Percentiles rank a stretch among this genome's conserved stretches.
phyloP scores from a whole-genome alignment of 2,888 invertebrate species.

The Zaprionus obscuricornis region DNA sequence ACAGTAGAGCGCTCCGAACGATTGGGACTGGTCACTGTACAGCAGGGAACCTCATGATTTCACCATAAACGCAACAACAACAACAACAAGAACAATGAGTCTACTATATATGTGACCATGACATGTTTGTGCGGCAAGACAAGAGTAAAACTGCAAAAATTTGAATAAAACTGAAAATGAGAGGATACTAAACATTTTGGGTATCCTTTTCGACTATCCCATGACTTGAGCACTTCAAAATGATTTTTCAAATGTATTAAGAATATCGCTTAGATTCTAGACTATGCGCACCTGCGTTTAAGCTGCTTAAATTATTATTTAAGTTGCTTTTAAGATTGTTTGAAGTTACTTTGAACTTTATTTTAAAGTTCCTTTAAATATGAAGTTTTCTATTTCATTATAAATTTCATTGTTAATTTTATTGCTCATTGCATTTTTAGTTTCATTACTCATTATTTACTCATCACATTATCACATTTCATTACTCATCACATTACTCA shows the following conservation, averaged over 20 bases:
- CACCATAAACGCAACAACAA: constrained; percentile 73
- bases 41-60: constrained; percentile 81
- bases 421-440: too few species aligned
- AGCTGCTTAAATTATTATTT: not conserved
- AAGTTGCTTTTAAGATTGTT: too few species aligned
- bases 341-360: too few species aligned
- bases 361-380: too few species aligned
- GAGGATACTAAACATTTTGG: constrained; percentile 7
- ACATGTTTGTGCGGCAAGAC: constrained; percentile 58
- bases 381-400: too few species aligned
- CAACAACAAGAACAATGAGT: constrained; percentile 55
- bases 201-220: not conserved
- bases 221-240: not conserved
- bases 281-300: not conserved
- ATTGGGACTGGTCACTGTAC: constrained; percentile 55
- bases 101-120: constrained; percentile 26
- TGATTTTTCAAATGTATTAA: not conserved
- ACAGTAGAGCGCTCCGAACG: constrained; percentile 20
- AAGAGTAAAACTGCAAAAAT: constrained; percentile 30
- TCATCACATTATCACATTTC: too few species aligned
- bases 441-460: too few species aligned
- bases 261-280: not conserved
- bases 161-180: constrained; percentile 44
- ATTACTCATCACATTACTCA: too few species aligned
- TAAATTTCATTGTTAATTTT: too few species aligned